Conservation (phyloP, 2,888 invertebrate genomes). For the Panorpa germanica region DNA sequence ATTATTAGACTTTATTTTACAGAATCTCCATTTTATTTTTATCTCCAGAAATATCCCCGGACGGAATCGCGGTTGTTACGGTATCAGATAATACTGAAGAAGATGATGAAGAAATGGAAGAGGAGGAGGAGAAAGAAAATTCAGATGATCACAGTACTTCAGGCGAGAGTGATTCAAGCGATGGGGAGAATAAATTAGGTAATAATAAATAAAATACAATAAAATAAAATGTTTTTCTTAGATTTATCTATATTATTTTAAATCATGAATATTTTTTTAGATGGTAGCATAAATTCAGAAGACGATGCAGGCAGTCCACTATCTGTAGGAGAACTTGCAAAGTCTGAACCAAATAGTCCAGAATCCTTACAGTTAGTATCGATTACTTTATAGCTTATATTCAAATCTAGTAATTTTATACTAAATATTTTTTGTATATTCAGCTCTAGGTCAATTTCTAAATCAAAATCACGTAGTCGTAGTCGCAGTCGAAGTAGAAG, state of each 20-base stretch:
- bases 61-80: conserved; percentile 26
- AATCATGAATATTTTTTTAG: too few relatives aligned
- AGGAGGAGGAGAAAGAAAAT: conserved; percentile 27
- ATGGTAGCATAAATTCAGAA: conserved; percentile 21
- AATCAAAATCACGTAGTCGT: conserved; percentile 11
- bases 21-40: too few relatives aligned
- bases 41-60: conserved; percentile 23
- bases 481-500: conserved; percentile 14
- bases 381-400: conserved; percentile 15
- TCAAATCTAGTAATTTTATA: conserved; percentile 15
- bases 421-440: conserved; percentile 11
- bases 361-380: conserved; percentile 9
- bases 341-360: conserved; percentile 20
- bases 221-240: conserved; percentile 2
- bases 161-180: conserved; percentile 24
- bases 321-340: conserved; percentile 29
- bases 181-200: conserved; percentile 21
- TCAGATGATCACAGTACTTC: conserved; percentile 25
- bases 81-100: conserved; percentile 30
- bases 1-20: too few relatives aligned
- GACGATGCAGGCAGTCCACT: conserved; percentile 30
- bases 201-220: conserved; percentile 19
- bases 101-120: conserved; percentile 23
- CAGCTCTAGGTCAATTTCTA: conserved; percentile 14
- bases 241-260: conserved; percentile 3